Base-by-base conservation (phyloP, 2,113 vertebrate genomes). In the Barnardius zonarius region DNA sequence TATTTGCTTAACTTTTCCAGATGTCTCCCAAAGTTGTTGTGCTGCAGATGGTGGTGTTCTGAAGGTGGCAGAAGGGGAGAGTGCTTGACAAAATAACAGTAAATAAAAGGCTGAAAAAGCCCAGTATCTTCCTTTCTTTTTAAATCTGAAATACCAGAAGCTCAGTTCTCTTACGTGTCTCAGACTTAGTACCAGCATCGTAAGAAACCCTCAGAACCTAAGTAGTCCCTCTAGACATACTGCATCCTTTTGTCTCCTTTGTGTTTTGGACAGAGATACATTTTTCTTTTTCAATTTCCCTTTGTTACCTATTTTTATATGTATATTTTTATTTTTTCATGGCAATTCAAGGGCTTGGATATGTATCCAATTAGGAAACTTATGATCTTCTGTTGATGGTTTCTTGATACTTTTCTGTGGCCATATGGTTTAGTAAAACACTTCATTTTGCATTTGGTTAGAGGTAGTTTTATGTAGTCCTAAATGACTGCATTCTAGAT, bases 1-100 rank as follows among this genome's bases (percentile, higher is more conserved):
- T 55, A 2, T 64, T 83, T 73, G 2, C 23, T 28, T 64, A 35
- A 43, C 33, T 66, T 75, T 93, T 57, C 18, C 8, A 44, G 49
- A 20, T 37, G 23, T 41, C 46, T 79, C 43, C 17, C 22, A 15
- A 79, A 76, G 19, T 64, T 85, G 22, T 72, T 4, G 1, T 41
- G 28, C 43, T 82, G n/a, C 22, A 46, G 31, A 41, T 22, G 8
- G 14, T 63, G 25, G 17, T 0, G 0, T 75, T 93, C 17, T 54
- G 10, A 35, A 41, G 19, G 14, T 44, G 54, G 30, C 54, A 77
- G 33, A 73, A 57, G 55, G 12, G 20, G 20, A n/a, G 13, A n/a
- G 20, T 59, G 55, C n/a, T 59, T 59, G 23, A n/a, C 55, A 67
- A 35, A 11, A 11, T 8, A 12, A 19, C 23, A 35, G 19, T 39